Conservation (phyloP, 2,113 vertebrate species). For the Lipophrys pholis region DNA sequence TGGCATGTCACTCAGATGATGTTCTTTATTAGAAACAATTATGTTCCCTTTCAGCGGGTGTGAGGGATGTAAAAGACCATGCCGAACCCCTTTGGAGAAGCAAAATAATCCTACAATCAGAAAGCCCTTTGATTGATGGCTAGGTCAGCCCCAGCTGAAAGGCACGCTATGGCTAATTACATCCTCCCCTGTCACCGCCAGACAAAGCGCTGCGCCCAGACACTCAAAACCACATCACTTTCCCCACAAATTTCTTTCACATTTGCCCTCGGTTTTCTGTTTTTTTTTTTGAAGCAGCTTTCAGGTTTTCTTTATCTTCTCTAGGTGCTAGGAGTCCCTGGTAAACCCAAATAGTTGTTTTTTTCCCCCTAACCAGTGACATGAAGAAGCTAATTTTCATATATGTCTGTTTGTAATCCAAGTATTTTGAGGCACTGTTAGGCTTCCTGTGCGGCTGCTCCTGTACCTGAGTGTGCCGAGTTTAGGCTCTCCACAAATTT, state of each 20-base stretch:
- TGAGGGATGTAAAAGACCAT: constrained; percentile 41
- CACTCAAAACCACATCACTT: constrained; percentile 70
- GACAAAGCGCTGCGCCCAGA: constrained; percentile 73
- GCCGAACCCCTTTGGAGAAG: constrained; percentile 38
- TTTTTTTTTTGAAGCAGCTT: constrained; percentile 63
- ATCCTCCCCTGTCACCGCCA: constrained; percentile 71
- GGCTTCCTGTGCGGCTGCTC: constrained; percentile 33
- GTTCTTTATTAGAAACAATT: constrained; percentile 34
- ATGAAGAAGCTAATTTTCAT: constrained; percentile 44
- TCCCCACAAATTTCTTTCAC: constrained; percentile 71
- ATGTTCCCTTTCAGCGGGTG: constrained; percentile 36
- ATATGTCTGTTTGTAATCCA: constrained; percentile 32
- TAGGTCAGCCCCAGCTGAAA: constrained; percentile 69
- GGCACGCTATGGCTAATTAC: constrained; percentile 76
- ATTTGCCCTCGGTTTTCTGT: constrained; percentile 69
- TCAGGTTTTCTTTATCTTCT: constrained; percentile 68
- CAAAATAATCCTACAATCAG: constrained; percentile 68
- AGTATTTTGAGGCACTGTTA: constrained; percentile 33
- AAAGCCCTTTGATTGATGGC: constrained; percentile 74
- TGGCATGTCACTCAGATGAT: constrained; percentile 15
- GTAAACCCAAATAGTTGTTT: constrained; percentile 60
- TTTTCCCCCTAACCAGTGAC: constrained; percentile 57
- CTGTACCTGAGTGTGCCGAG: constrained; percentile 89
- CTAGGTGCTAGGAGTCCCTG: constrained; percentile 48
- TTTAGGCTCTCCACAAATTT: constrained; percentile 87